Evolutionary conservation across 2,797 vertebrate species (phyloP).

Genomic region (Oreochromis mossambicus): DNA sequence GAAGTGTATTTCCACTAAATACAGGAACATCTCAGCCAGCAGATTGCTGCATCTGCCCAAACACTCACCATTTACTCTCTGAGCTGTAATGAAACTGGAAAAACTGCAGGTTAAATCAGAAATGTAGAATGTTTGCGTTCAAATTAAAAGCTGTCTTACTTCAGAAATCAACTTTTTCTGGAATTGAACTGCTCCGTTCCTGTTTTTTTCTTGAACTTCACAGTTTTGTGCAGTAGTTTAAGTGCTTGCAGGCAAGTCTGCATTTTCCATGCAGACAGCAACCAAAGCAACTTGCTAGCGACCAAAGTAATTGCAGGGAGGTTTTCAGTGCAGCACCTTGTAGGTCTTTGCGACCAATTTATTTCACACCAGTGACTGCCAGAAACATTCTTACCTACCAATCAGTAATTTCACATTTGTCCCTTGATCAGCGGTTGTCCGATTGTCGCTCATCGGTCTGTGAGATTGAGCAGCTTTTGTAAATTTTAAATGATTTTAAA

Average conservation of each 20-base stretch:
- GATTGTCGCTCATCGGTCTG: fast-evolving
- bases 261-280: not conserved
- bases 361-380: not conserved
- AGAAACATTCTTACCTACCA: not conserved
- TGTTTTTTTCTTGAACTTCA: not conserved
- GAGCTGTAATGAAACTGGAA: not conserved
- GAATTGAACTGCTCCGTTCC: not conserved
- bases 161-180: not conserved
- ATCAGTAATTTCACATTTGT: not conserved
- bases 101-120: not conserved
- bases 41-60: not conserved
- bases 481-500: not conserved
- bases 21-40: not conserved
- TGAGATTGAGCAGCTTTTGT: fast-evolving
- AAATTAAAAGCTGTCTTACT: not conserved
- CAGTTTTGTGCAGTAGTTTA: not conserved
- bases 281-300: not conserved
- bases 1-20: not conserved
- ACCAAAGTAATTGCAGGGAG: not conserved
- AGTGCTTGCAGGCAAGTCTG: fast-evolving
- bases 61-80: not conserved
- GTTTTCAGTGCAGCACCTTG: fast-evolving
- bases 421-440: fast-evolving
- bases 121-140: not conserved
- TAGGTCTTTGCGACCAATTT: fast-evolving